Evolutionary conservation across 2,888 invertebrate species (phyloP).

Genomic region (Acanthococcus lagerstroemiae): DNA sequence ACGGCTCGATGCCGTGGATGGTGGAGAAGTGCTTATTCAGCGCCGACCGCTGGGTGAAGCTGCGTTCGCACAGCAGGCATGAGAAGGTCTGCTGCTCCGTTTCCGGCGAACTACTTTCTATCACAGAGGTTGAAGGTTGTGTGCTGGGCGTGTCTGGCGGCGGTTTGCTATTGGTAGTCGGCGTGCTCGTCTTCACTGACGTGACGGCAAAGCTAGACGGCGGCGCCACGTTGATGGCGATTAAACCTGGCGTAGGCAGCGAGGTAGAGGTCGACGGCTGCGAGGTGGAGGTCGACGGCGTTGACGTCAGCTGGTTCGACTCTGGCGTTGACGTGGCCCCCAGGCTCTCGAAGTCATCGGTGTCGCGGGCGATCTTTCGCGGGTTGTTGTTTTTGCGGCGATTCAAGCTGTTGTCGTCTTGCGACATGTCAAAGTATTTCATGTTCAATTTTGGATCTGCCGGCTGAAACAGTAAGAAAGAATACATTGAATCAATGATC

Average conservation of each 20-base stretch:
- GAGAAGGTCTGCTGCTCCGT: constrained; percentile 12
- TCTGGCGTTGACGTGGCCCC: not conserved
- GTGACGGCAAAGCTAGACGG: not conserved
- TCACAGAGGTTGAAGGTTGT: not conserved
- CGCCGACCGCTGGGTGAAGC: constrained; percentile 32
- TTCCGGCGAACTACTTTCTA: not conserved
- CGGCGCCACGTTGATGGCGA: not conserved
- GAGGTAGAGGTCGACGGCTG: not conserved
- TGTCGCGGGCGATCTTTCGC: constrained; percentile 40
- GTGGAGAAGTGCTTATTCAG: constrained; percentile 33
- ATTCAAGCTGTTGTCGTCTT: constrained; percentile 38
- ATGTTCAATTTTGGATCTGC: not conserved
- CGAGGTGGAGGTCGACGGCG: not conserved
- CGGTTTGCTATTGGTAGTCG: too few relatives aligned
- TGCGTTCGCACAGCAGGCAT: constrained; percentile 36
- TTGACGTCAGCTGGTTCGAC: not conserved
- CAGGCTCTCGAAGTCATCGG: constrained; percentile 26
- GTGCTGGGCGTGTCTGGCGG: not conserved
- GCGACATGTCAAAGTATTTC: constrained; percentile 4
- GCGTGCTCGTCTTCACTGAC: not conserved
- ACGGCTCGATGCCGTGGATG: constrained; percentile 34
- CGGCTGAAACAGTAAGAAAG: not conserved
- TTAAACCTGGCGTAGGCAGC: not conserved
- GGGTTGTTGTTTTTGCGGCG: constrained; percentile 43
- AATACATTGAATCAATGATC: not conserved